Conservation (phyloP, 2,888 invertebrate species). For the Chironomus tentans region DNA sequence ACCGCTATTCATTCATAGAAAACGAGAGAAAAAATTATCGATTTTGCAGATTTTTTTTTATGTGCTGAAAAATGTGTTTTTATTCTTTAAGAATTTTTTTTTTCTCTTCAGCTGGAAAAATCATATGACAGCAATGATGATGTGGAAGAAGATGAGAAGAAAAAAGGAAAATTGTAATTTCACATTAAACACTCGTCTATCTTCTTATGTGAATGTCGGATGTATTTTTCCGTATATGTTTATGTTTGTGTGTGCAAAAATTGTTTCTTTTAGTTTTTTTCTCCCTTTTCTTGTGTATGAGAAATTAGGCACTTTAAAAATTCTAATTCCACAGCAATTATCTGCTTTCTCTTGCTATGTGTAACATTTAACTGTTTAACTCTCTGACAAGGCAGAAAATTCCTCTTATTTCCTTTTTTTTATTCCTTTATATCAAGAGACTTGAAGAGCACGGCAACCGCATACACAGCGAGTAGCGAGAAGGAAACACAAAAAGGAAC, state of each 20-base stretch:
- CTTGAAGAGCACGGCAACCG: neutral
- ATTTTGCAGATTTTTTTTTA: no score
- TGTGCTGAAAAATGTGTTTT: no score
- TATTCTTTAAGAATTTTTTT: no score
- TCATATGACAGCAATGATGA: no score
- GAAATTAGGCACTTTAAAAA: slow-evolving; percentile 23
- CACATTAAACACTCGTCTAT: no score
- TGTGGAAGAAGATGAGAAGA: no score
- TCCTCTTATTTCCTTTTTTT: neutral
- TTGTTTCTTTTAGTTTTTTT: neutral
- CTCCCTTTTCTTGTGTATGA: neutral
- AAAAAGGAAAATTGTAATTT: no score
- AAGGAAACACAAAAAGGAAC: neutral
- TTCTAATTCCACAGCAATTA: slow-evolving; percentile 12
- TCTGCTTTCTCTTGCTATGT: neutral
- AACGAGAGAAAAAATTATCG: no score
- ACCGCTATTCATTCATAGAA: neutral
- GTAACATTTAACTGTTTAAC: neutral
- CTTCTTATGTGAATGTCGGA: no score
- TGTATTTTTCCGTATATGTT: no score
- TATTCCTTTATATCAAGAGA: neutral
- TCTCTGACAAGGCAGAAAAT: neutral
- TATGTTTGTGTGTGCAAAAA: no score
- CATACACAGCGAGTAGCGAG: neutral
- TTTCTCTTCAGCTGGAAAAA: no score